phyloP scores from a whole-genome alignment of 35 echinoderm and acorn worm species.

The Lytechinus variegatus region DNA sequence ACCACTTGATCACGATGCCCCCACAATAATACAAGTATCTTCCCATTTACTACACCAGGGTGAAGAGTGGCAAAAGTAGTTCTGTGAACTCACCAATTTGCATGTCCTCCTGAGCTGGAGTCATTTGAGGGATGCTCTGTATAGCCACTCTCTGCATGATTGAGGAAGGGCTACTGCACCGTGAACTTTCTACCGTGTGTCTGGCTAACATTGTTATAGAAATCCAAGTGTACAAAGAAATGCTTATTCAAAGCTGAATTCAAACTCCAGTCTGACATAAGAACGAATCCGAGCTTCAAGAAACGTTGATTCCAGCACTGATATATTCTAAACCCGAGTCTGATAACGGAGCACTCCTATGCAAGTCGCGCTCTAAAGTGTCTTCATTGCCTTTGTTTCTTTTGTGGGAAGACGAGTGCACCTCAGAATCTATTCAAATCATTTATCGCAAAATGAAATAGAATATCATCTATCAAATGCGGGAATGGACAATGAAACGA shows the following conservation, averaged over 20 bases:
- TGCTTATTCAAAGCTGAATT: neutral
- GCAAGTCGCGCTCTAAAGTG: too few species aligned
- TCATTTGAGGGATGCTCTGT: constrained; percentile 14
- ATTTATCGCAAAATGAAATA: neutral
- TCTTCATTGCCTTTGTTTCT: neutral
- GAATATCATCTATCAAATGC: neutral
- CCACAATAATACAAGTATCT: too few species aligned
- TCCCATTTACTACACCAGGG: too few species aligned
- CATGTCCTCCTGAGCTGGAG: neutral
- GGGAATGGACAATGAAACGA: neutral
- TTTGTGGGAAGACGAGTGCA: neutral
- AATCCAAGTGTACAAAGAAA: neutral
- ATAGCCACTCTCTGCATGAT: neutral
- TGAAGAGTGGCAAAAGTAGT: too few species aligned
- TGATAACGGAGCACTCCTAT: too few species aligned
- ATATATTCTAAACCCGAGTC: too few species aligned
- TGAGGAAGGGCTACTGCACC: neutral
- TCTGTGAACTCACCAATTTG: constrained; percentile 28
- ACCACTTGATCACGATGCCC: too few species aligned
- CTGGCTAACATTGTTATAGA: neutral
- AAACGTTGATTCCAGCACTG: too few species aligned
- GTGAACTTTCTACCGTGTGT: neutral
- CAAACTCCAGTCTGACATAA: neutral
- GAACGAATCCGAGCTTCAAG: neutral
- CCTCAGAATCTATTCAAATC: neutral